Conservation (phyloP, 2,888 invertebrate species). For the Heterodera filipjevi region DNA sequence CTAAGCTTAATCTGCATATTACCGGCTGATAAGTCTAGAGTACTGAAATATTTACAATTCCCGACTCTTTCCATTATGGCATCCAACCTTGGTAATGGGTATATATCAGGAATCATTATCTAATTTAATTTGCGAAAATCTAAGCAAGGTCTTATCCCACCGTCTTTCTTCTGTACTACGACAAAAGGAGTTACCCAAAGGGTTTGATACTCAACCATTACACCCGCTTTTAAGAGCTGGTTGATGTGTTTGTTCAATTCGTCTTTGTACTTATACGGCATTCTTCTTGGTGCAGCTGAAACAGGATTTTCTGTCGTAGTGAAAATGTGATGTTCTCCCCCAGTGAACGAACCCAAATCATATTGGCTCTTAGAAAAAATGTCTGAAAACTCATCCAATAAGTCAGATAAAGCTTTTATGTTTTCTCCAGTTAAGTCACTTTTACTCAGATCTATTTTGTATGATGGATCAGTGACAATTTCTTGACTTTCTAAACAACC, state of each 20-base stretch:
- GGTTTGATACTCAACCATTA: conserved; percentile 43
- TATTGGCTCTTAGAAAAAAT: conserved; percentile 41
- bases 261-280: conserved; percentile 40
- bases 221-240: conserved; percentile 34
- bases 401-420: conserved; percentile 15
- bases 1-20: conserved; percentile 26
- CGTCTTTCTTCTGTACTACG: conserved; percentile 44
- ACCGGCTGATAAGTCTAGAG: conserved; percentile 29
- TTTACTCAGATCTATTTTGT: conserved; percentile 22
- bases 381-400: conserved; percentile 37
- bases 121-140: conserved; percentile 45
- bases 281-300: conserved; percentile 32
- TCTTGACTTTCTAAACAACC: not conserved
- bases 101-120: conserved; percentile 41
- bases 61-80: conserved; percentile 29
- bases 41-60: conserved; percentile 9
- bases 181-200: conserved; percentile 41
- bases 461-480: conserved; percentile 24
- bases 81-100: conserved; percentile 27
- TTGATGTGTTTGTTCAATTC: conserved; percentile 47
- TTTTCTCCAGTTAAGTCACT: not conserved
- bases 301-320: conserved; percentile 44
- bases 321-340: conserved; percentile 40
- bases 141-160: conserved; percentile 43
- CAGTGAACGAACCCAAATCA: too few relatives aligned